A percentile compares a stretch with the other conserved stretches of the same genome.
phyloP scores from a whole-genome alignment of 2,113 vertebrate species.

The Cyanistes caeruleus region DNA sequence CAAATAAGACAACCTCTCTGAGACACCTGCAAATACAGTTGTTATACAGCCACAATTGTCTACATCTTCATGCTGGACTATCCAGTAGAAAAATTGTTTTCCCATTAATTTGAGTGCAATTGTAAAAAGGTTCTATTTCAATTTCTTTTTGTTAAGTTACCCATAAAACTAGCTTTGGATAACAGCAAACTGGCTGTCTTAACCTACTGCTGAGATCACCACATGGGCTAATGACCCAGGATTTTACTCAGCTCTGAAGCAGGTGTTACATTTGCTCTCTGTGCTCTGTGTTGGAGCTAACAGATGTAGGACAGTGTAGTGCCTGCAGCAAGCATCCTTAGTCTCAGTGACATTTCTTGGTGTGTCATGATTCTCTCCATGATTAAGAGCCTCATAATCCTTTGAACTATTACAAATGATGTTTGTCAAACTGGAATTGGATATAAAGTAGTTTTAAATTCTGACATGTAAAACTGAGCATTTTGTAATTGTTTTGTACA shows the following conservation, averaged over 20 bases:
- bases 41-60: background rate
- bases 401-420: accelerated
- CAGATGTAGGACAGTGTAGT: background rate
- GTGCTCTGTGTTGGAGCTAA: background rate
- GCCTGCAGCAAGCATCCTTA: background rate
- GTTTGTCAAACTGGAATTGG: background rate
- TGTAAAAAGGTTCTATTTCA: background rate
- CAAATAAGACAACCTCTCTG: background rate
- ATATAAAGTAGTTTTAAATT: background rate
- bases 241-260: background rate
- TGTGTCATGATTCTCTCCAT: background rate
- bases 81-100: background rate
- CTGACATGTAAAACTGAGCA: background rate
- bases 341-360: background rate
- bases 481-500: background rate
- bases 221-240: background rate
- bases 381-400: background rate
- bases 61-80: background rate
- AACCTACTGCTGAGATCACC: background rate
- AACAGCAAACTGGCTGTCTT: background rate
- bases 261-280: background rate
- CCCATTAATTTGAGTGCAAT: background rate
- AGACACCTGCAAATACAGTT: background rate
- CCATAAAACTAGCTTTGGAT: background rate
- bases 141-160: background rate